A percentile compares a stretch with the other conserved stretches of the same genome.
Evolutionary conservation across 64 coral and sea anemone species (phyloP).

Genomic region (Anthopleura sola): DNA sequence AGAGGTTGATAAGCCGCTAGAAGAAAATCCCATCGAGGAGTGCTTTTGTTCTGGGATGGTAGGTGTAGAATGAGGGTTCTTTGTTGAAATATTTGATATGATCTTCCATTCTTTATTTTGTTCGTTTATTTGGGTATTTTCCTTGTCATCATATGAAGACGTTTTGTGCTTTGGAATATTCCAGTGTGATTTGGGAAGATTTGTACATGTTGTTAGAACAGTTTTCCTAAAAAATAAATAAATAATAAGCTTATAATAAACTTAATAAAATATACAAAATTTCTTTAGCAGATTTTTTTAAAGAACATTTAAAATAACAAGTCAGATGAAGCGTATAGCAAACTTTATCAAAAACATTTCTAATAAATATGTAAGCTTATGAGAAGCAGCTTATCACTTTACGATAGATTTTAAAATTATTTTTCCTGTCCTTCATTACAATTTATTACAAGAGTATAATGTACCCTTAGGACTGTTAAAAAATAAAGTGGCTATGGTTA

Average conservation of each 20-base stretch:
- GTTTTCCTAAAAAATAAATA: background rate
- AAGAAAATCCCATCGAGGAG: background rate
- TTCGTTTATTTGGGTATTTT: background rate
- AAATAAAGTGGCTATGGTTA: background rate
- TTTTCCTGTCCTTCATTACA: too few relatives aligned
- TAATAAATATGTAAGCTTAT: too few relatives aligned
- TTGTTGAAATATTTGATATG: background rate
- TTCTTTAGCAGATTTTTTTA: too few relatives aligned
- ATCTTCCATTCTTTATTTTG: background rate
- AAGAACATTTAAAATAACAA: too few relatives aligned
- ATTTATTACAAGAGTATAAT: background rate
- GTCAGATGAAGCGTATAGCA: too few relatives aligned
- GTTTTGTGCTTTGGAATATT: background rate
- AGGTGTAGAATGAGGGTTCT: background rate
- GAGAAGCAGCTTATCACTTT: too few relatives aligned
- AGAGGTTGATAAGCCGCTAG: background rate
- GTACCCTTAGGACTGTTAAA: too few relatives aligned
- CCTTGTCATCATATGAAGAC: background rate
- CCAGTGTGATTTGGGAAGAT: slow-evolving; percentile 8
- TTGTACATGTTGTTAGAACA: background rate
- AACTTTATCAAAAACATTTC: too few relatives aligned
- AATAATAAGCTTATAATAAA: background rate
- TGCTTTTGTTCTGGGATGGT: background rate
- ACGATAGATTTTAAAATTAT: too few relatives aligned
- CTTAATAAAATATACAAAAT: too few relatives aligned